Evolutionary conservation across 2,113 vertebrate species (phyloP).

Genomic region (Callionymus lyra): DNA sequence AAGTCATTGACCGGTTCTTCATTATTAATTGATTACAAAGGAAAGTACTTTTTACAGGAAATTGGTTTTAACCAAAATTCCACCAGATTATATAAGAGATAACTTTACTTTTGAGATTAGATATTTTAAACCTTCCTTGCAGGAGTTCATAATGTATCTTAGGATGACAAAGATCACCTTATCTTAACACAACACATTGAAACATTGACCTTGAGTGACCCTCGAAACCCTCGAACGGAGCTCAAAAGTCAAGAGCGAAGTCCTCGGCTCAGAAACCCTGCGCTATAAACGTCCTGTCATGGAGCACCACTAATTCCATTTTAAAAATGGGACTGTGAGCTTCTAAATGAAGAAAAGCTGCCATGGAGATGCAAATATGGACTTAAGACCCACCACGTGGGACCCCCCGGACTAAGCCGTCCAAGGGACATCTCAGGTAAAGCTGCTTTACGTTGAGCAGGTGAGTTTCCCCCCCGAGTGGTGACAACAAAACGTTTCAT

Average conservation of each 20-base stretch:
- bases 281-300: constrained; percentile 20
- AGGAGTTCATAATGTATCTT: no score
- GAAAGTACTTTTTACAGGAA: neutral
- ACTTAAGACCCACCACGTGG: constrained; percentile 22
- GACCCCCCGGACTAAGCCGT: constrained; percentile 11
- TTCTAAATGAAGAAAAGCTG: constrained; percentile 24
- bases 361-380: constrained; percentile 17
- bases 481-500: no score
- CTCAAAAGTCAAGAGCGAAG: constrained; percentile 14
- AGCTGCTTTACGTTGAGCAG: no score
- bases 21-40: neutral
- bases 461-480: no score
- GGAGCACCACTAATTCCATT: constrained; percentile 28
- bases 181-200: no score
- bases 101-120: neutral
- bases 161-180: no score
- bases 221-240: constrained; percentile 2
- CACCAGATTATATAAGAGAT: neutral
- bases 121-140: neutral
- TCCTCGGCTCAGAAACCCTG: constrained; percentile 8
- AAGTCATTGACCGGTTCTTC: constrained; percentile 2
- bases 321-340: constrained; percentile 1
- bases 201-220: neutral
- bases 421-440: neutral
- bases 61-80: neutral